Conservation (phyloP, 1,140 invertebrate species). For the Himalopsyche phryganea region DNA sequence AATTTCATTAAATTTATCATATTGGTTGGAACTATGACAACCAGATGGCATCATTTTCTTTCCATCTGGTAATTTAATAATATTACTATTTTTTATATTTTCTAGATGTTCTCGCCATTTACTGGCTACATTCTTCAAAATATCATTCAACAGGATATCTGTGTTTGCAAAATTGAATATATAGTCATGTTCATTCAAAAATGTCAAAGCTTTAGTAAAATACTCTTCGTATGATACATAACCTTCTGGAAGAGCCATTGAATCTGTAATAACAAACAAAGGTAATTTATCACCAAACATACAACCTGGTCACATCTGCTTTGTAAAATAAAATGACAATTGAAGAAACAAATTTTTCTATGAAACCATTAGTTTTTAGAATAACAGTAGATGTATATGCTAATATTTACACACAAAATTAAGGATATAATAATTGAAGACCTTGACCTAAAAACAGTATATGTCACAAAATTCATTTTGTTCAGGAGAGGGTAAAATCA, state of each 20-base stretch:
- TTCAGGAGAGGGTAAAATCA: too few species aligned
- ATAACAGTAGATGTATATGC: too few species aligned
- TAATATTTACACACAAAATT: too few species aligned
- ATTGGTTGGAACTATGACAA: too few species aligned
- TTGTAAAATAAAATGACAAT: too few species aligned
- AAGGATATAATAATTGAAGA: too few species aligned
- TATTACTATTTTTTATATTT: conserved; percentile 31
- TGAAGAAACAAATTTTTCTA: too few species aligned
- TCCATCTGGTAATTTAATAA: background rate
- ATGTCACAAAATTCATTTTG: too few species aligned
- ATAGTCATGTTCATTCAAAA: conserved; percentile 61
- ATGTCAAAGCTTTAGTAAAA: conserved; percentile 54
- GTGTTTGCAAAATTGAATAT: conserved; percentile 66
- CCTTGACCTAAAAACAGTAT: too few species aligned
- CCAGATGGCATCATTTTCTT: background rate
- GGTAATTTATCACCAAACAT: too few species aligned
- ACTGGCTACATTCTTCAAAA: conserved; percentile 54
- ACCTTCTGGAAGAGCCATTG: conserved; percentile 31
- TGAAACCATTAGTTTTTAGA: too few species aligned
- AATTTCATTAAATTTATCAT: background rate
- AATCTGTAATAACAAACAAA: background rate
- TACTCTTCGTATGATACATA: conserved; percentile 46
- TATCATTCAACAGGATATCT: conserved; percentile 56
- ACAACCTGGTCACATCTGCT: too few species aligned
- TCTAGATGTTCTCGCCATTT: conserved; percentile 52